Conservation (phyloP, 2,113 vertebrate genomes). For the Anarhynchus alexandrinus region DNA sequence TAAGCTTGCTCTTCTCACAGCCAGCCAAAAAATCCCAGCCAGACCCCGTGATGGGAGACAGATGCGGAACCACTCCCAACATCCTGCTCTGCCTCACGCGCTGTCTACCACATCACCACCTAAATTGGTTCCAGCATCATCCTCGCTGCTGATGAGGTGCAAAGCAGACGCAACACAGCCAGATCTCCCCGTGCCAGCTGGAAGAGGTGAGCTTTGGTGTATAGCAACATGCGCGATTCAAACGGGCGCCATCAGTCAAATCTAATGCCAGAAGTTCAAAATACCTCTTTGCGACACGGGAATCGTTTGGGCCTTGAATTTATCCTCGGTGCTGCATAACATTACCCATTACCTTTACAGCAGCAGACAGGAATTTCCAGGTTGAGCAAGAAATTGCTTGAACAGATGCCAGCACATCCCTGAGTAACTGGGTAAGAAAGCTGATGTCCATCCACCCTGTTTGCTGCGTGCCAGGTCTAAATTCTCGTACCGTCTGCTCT, state of each 20-base stretch:
- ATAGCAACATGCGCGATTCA: background rate
- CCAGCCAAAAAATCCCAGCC: background rate
- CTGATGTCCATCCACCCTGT: rapidly evolving
- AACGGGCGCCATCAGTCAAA: background rate
- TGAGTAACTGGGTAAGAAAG: background rate
- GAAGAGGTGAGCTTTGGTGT: slow-evolving; percentile 50
- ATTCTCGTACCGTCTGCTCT: background rate
- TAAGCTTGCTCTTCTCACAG: background rate
- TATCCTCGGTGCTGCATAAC: background rate
- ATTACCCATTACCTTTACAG: background rate
- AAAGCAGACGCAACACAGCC: background rate
- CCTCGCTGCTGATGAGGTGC: slow-evolving; percentile 42
- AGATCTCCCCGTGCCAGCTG: slow-evolving; percentile 21
- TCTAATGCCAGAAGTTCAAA: background rate
- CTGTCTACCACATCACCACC: slow-evolving; percentile 59
- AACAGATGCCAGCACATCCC: background rate
- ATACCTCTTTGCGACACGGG: background rate
- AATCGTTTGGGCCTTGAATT: background rate
- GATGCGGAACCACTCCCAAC: slow-evolving; percentile 29
- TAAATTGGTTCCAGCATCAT: slow-evolving; percentile 54
- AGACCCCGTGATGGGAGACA: slow-evolving; percentile 29
- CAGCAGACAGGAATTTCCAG: slow-evolving; percentile 20
- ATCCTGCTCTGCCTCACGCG: slow-evolving; percentile 48
- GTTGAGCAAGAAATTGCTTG: background rate
- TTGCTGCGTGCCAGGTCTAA: background rate